phyloP scores from a whole-genome alignment of 2,888 invertebrate genomes.

The Orthosia cruda region DNA sequence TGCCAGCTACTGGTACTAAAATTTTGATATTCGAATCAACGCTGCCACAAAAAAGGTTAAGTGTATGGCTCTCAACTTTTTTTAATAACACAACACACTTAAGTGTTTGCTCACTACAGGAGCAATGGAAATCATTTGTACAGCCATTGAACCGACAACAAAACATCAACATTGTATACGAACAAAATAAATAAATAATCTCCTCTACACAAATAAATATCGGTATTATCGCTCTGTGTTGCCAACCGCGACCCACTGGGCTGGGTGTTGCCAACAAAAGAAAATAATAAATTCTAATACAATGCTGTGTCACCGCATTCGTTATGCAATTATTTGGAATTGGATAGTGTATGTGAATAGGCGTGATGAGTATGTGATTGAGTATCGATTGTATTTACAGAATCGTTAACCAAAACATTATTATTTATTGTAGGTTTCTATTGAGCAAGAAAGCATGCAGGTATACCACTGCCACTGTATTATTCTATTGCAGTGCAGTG shows the following conservation, averaged over 20 bases:
- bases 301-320: slow-evolving; percentile 87
- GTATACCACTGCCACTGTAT: neutral
- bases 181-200: slow-evolving; percentile 83
- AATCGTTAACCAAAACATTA: slow-evolving; percentile 17
- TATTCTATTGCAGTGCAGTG: neutral
- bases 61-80: slow-evolving; percentile 58
- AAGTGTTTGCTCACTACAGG: slow-evolving; percentile 69
- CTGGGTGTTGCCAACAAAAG: slow-evolving; percentile 82
- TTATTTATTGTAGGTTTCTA: neutral
- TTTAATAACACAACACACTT: slow-evolving; percentile 60
- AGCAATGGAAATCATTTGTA: slow-evolving; percentile 73
- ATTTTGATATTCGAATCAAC: slow-evolving; percentile 39
- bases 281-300: slow-evolving; percentile 87
- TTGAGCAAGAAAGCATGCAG: neutral
- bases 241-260: slow-evolving; percentile 78
- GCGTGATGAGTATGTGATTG: slow-evolving; percentile 72
- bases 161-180: slow-evolving; percentile 75
- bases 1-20: slow-evolving; percentile 33
- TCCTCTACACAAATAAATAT: slow-evolving; percentile 84
- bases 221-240: slow-evolving; percentile 80
- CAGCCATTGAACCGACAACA: slow-evolving; percentile 76
- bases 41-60: slow-evolving; percentile 63
- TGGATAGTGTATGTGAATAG: slow-evolving; percentile 75
- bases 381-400: slow-evolving; percentile 41
- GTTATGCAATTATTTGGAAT: slow-evolving; percentile 88